Evolutionary conservation across 2,797 vertebrate species (phyloP).

Genomic region (Falco novaeseelandiae): DNA sequence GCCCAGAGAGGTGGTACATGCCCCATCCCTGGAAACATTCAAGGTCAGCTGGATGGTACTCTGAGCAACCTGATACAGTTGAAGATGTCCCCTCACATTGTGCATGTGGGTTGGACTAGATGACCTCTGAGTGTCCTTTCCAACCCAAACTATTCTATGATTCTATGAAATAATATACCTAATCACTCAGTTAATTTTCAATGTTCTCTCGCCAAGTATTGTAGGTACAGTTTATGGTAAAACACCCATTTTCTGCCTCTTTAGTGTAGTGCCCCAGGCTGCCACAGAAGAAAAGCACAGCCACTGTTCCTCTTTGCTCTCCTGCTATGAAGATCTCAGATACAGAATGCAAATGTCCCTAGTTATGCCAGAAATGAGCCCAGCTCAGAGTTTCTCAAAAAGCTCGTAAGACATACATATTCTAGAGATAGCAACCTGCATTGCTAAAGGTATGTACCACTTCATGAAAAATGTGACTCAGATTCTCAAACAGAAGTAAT

Average conservation of each 20-base stretch:
- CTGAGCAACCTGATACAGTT: no score
- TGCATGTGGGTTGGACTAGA: no score
- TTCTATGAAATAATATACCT: background rate
- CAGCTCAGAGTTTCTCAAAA: background rate
- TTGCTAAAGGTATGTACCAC: background rate
- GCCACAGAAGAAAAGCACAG: background rate
- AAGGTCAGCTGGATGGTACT: no score
- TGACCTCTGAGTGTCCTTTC: no score
- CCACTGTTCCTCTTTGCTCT: background rate
- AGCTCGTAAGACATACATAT: background rate
- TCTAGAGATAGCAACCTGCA: background rate
- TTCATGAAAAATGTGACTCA: background rate
- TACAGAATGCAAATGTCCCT: background rate
- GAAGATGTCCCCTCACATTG: no score
- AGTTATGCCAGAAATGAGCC: background rate
- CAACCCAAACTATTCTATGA: background rate
- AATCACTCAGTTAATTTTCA: background rate
- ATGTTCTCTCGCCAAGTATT: background rate
- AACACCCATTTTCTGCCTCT: background rate
- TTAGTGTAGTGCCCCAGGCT: background rate
- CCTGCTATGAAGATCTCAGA: background rate
- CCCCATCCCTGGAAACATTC: no score
- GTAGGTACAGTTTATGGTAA: background rate
- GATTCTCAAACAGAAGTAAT: background rate
- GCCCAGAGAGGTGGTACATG: no score